phyloP scores from a whole-genome alignment of 2,797 vertebrate species.

The Darevskia nairensis region DNA sequence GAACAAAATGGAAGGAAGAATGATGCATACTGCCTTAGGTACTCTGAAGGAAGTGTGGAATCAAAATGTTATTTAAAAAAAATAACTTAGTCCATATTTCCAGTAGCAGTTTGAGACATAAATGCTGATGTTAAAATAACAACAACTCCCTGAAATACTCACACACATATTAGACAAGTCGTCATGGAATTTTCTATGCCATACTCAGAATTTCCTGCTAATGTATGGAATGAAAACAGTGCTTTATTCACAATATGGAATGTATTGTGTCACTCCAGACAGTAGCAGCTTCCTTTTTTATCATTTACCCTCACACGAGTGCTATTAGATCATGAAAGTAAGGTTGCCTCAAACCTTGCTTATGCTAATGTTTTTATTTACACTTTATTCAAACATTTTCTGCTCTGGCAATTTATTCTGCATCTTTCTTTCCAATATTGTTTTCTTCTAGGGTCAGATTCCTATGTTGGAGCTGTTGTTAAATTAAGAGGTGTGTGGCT shows the following conservation, averaged over 20 bases:
- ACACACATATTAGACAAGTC: neutral
- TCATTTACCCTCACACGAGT: neutral
- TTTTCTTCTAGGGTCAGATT: slow-evolving; percentile 45
- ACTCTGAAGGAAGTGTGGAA: neutral
- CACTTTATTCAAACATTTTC: slow-evolving; percentile 19
- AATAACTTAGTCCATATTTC: neutral
- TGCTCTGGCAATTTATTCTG: slow-evolving; percentile 33
- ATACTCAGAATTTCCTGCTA: neutral
- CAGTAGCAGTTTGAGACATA: neutral
- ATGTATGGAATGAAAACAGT: neutral
- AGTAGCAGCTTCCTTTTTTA: neutral
- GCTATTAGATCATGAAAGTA: neutral
- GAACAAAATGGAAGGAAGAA: neutral
- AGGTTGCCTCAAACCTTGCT: slow-evolving; percentile 18
- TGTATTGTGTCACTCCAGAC: slow-evolving; percentile 8
- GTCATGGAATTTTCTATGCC: neutral
- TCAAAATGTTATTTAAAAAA: neutral
- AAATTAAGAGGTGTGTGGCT: slow-evolving; percentile 59
- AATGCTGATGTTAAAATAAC: neutral
- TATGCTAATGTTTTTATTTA: slow-evolving; percentile 29
- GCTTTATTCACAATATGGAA: neutral
- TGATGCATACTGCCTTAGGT: neutral
- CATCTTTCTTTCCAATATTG: slow-evolving; percentile 42
- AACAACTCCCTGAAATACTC: neutral
- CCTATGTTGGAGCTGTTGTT: slow-evolving; percentile 55